These are phyloP conservation scores for Uropetala carovei DNA, from an alignment of 2,888 invertebrate species.

Conservation along the genomic window DNA sequence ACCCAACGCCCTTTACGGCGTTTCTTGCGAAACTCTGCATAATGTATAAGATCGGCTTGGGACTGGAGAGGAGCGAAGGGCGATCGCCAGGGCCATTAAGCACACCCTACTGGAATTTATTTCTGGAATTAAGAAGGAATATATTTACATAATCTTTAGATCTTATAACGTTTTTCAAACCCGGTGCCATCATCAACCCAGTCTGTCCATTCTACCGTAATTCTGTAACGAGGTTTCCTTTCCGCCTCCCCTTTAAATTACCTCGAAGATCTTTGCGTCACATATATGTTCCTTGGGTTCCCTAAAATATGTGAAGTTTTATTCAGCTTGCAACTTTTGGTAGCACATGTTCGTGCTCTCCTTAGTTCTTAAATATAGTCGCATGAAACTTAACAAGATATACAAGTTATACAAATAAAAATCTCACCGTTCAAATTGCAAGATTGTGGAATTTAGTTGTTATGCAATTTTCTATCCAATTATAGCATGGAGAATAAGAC, in stretches of 20 bases:
- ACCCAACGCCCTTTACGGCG: neutral
- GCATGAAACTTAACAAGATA: too few relatives aligned
- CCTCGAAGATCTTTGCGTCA: too few relatives aligned
- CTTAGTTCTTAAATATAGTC: too few relatives aligned
- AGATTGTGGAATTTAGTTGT: too few relatives aligned
- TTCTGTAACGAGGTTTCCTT: neutral
- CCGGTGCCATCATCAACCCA: neutral
- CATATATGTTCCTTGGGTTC: too few relatives aligned
- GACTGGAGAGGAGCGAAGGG: neutral
- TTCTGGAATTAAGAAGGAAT: conserved; percentile 13
- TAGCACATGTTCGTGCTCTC: too few relatives aligned
- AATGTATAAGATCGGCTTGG: neutral
- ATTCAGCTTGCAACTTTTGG: too few relatives aligned
- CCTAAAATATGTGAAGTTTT: too few relatives aligned
- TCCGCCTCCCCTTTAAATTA: neutral
- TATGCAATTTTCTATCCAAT: too few relatives aligned
- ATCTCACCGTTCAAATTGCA: too few relatives aligned
- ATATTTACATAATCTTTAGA: conserved; percentile 20
- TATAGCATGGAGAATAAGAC: too few relatives aligned
- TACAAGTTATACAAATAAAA: too few relatives aligned
- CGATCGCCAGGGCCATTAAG: neutral
- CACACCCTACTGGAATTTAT: neutral
- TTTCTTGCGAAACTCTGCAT: conserved; percentile 23
- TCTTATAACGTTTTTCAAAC: conserved; percentile 13
- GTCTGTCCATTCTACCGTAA: neutral